Evolutionary conservation across 2,797 vertebrate genomes (phyloP), one percentile per base, ranked within the genome.

Genomic region (Falco biarmicus): DNA sequence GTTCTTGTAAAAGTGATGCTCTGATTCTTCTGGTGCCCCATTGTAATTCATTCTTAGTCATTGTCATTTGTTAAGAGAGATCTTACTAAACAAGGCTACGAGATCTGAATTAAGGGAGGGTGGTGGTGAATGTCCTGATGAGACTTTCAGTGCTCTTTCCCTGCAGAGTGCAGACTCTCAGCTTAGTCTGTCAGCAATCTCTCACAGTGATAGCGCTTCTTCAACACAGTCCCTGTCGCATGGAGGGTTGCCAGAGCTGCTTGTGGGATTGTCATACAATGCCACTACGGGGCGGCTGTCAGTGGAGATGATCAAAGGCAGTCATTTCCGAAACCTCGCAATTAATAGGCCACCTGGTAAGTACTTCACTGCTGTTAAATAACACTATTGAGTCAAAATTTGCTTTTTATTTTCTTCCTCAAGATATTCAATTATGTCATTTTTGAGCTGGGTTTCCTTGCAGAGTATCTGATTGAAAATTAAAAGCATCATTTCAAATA

Each of bases 221-320:
- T 99, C 99, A 91, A 98, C 98, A 15, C 99, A 99, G 98, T 99
- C 99, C 32, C 98, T 99, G 97, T 98, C 99, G 3, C 99, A 99
- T 80, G 99, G 99, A 88, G 99, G 99, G 51, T 98, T 98, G 96
- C 99, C 99, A 43, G 99, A 99, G 97, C 98, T 99, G 95, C 97
- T 99, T 76, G 98, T 99, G 94, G 99, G 99, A 14, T 98, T 99
- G 89, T 98, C 98, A 29, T 99, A 99, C 98, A 99, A 98, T 48
- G 98, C 99, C 97, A 99, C 99, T 74, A 99, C 99, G 0, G 99
- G 99, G 60, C 98, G 99, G 86, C 98, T 99, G 98, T 99, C 99
- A 26, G 99, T 99, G 96, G 99, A 99, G 98, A 98, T 99, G 97
- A 99, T 99, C 98, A 99, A 99, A 98, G 99, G 99, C 84, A 99